Base-by-base conservation (phyloP, 2,888 invertebrate species). In the Philereme vetulata region DNA sequence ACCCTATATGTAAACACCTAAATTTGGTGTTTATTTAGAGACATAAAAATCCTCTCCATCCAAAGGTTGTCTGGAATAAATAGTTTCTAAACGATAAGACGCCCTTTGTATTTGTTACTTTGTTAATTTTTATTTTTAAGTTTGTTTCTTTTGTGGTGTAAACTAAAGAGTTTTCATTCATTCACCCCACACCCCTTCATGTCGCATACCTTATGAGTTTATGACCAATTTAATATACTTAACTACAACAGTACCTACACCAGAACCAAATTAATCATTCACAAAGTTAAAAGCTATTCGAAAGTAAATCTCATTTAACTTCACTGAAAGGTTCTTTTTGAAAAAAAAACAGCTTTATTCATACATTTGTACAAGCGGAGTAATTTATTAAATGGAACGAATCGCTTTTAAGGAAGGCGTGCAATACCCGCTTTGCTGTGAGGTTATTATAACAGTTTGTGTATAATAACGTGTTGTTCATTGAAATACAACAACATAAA, bases 371-470 rank as follows among this genome's bases (percentile, higher is more conserved):
- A 72, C 69, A 74, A 77, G 79, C 74, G 71, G 80, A 81, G 80
- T 82, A 81, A 83, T 85, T 80, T 80, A 77, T 80, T 82, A 82
- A 82, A 84, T 82, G 82, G 77, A 75, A 76, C 70, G 70, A 73
- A 70, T 67, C 65, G 61, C 53, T 56, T 61, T 40, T n/a, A 40
- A 42, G 40, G 32, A 10, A 42, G 10, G 42, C 4, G n/a, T 21
- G 21, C 8, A 6, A 38, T 7, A 38, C 38, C 7, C 7, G 38
- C 8, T 5, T 38, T 38, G 6, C 38, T 38, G 7, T 38, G 5
- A 38, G 38, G 38, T 38, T 5, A 6, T 8, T 38, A 8, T 38
- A 8, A 21, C 21, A 21, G n/a, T n/a, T 21, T 21, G 21, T 21
- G 2, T 21, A 21, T n/a, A n/a, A n/a, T n/a, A n/a, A n/a, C 21